Percentiles rank a stretch among this genome's conserved stretches.
These are phyloP conservation scores for Erethizon dorsatum DNA, from an alignment of 2,797 vertebrate genomes.

Conservation along the genomic window DNA sequence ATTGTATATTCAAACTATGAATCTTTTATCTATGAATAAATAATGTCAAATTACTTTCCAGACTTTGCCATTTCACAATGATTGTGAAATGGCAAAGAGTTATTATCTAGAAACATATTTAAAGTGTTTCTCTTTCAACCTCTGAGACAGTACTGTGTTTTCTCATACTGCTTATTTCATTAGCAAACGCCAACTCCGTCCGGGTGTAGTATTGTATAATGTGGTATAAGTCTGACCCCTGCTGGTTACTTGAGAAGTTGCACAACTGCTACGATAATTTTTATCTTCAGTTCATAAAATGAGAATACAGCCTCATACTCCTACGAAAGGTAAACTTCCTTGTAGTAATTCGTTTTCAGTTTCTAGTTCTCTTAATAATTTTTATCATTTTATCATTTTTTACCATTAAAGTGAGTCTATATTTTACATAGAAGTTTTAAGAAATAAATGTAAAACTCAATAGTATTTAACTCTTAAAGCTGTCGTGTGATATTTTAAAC, in stretches of 20 bases:
- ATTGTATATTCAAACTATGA: constrained; percentile 11
- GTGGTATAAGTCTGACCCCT: constrained; percentile 66
- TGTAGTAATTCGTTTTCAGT: background rate
- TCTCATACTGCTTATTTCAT: background rate
- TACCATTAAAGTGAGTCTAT: background rate
- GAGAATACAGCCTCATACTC: background rate
- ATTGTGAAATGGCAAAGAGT: background rate
- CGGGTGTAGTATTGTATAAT: background rate
- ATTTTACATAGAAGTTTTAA: constrained; percentile 47
- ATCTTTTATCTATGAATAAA: constrained; percentile 33
- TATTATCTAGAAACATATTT: constrained; percentile 21
- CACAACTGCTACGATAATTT: constrained; percentile 29
- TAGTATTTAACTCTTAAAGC: constrained; percentile 27
- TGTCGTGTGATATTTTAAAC: background rate
- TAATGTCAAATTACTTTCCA: constrained; percentile 51
- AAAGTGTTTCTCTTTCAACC: background rate
- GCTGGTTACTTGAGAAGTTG: constrained; percentile 41
- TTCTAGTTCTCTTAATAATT: background rate
- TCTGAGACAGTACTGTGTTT: background rate
- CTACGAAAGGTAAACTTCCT: background rate
- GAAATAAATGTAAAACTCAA: constrained; percentile 21
- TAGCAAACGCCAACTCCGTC: background rate
- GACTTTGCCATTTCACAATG: background rate
- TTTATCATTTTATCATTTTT: background rate
- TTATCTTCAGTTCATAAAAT: background rate